A percentile compares a stretch with the other conserved stretches of the same genome.
phyloP scores from a whole-genome alignment of 2,797 vertebrate genomes.

The Smutsia temminckii region DNA sequence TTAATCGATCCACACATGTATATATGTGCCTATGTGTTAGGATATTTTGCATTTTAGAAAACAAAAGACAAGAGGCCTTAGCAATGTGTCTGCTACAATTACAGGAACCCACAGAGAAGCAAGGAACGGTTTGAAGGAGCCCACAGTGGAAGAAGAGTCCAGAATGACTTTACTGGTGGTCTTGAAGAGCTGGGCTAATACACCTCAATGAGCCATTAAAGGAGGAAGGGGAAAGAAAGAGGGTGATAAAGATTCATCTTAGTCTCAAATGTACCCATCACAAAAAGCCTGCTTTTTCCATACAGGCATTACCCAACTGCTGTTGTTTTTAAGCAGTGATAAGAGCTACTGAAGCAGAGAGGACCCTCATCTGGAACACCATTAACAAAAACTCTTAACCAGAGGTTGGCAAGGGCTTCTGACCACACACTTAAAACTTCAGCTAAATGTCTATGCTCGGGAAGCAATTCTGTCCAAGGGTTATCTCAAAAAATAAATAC shows the following conservation, averaged over 20 bases:
- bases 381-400: constrained; percentile 71
- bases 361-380: constrained; percentile 44
- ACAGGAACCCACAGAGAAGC: constrained; percentile 48
- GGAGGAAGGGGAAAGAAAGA: constrained; percentile 50
- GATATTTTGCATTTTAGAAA: constrained; percentile 20
- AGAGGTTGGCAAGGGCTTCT: constrained; percentile 41
- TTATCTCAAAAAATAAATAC: constrained; percentile 38
- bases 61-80: constrained; percentile 1
- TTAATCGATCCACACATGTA: not conserved
- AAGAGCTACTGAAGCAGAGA: constrained; percentile 47
- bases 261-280: constrained; percentile 45
- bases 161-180: constrained; percentile 58
- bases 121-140: not conserved
- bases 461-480: constrained; percentile 29
- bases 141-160: not conserved
- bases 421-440: constrained; percentile 60
- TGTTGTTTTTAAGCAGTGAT: constrained; percentile 48
- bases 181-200: constrained; percentile 54
- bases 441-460: constrained; percentile 60
- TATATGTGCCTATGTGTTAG: not conserved
- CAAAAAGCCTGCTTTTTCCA: constrained; percentile 48
- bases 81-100: constrained; percentile 52
- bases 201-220: constrained; percentile 65
- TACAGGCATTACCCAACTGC: not conserved
- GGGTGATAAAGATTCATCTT: constrained; percentile 53